Base-by-base conservation (phyloP, 1,140 invertebrate genomes). In the Chionoecetes opilio region DNA sequence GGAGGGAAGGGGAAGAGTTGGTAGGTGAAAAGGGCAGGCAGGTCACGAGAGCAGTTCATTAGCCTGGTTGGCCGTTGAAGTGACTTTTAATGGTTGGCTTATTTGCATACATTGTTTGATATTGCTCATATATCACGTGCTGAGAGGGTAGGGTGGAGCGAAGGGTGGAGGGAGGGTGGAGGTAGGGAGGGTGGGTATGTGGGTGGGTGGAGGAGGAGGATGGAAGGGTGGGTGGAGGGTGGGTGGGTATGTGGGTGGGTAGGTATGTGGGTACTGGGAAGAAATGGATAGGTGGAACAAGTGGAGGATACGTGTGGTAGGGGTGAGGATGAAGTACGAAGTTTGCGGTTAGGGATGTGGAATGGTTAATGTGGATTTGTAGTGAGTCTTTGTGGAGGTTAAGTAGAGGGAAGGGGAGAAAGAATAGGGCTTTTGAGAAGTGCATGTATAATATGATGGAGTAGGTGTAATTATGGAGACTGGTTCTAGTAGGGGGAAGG, bases 21-120 rank as follows among this genome's bases (percentile, higher is more conserved):
- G n/a, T 75, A 1, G 63, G 63, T 75, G 63, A 75, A 75, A 6
- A 75, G 63, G 63, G 63, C 63, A n/a, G 63, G 5, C n/a, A 75
- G 63, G 63, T 75, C 63, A 75, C 63, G 63, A 26, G 63, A 75
- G 63, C 63, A 75, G 21, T 75, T 75, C 63, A 75, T 75, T 75
- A 75, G 63, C 26, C 63, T 26, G 21, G 63, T 17, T 26, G 63
- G 63, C 63, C 2, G 63, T 17, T 75, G 63, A 75, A 75, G 63
- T 75, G 63, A 75, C 21, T 75, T 75, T 75, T 75, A 75, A 75
- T 75, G 63, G 63, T 26, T n/a, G 21, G 63, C 63, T 75, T 75
- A 75, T 75, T 75, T 75, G 63, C 63, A 75, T 75, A 75, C 63
- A 75, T 75, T 75, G 63, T 75, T 75, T 75, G 63, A 75, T 75